These are phyloP conservation scores for Cosmopolites sordidus DNA, from an alignment of 2,888 invertebrate genomes.

Conservation along the genomic window DNA sequence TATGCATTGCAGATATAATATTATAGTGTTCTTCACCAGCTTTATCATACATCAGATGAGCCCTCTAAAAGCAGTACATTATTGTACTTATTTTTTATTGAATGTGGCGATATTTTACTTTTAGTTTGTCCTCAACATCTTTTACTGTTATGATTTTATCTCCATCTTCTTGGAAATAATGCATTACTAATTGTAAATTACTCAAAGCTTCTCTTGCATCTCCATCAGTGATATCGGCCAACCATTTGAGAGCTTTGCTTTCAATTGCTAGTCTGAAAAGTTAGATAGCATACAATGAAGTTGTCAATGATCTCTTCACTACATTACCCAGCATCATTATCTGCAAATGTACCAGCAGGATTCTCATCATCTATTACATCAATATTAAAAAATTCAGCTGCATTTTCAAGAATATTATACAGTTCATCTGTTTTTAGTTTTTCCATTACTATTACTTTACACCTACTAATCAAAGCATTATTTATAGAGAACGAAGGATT, in stretches of 20 bases:
- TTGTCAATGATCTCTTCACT: background rate
- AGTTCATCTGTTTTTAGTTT: slow-evolving; percentile 62
- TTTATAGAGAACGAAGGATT: slow-evolving; percentile 85
- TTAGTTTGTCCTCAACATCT: slow-evolving; percentile 68
- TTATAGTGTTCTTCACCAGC: slow-evolving; percentile 82
- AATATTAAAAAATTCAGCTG: slow-evolving; percentile 49
- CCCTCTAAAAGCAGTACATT: slow-evolving; percentile 52
- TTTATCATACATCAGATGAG: slow-evolving; percentile 73
- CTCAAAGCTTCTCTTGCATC: slow-evolving; percentile 77
- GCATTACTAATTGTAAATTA: slow-evolving; percentile 67
- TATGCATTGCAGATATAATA: slow-evolving; percentile 76
- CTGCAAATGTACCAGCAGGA: slow-evolving; percentile 23
- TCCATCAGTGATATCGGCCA: slow-evolving; percentile 75
- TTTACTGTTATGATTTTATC: slow-evolving; percentile 56
- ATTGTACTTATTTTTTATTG: background rate
- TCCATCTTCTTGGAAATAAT: slow-evolving; percentile 50
- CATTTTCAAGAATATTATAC: slow-evolving; percentile 58
- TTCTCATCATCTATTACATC: slow-evolving; percentile 38
- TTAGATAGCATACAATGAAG: slow-evolving; percentile 5
- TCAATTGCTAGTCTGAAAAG: slow-evolving; percentile 49
- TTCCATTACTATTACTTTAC: slow-evolving; percentile 69
- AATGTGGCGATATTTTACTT: slow-evolving; percentile 46
- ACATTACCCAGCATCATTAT: slow-evolving; percentile 29
- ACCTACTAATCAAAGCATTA: slow-evolving; percentile 72
- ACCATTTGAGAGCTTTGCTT: slow-evolving; percentile 60